Evolutionary conservation across 2,113 vertebrate genomes (phyloP), one percentile per base, ranked within the genome.

Genomic region (Salminus brasiliensis): DNA sequence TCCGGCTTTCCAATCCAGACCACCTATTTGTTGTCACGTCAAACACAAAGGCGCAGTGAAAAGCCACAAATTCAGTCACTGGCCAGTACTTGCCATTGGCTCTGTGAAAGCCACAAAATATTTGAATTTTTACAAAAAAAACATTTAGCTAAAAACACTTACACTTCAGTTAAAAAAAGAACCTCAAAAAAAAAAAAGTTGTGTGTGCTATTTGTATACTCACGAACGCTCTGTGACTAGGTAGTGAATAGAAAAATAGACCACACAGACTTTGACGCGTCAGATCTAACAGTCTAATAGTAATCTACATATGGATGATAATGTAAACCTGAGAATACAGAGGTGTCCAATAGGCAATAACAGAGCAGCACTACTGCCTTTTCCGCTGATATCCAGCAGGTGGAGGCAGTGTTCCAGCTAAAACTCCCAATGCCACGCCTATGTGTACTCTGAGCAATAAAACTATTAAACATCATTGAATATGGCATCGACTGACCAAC

Each of bases 1-100:
- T 93, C 94, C 88, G 93, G 91, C 92, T 87, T 95, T 93, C 91
- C 89, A 88, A 91, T 91, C 92, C 92, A 93, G 92, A 92, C 91
- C 92, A 93, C 94, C 95, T 94, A 92, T 95, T 95, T 97, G 95
- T 94, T 95, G 72, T 16, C 62, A 52, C 27, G 1, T 47, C 45
- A 65, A 63, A 68, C 77, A 72, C 49, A 62, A 63, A 72, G 68
- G 23, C 13, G 55, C 41, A 72, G 27, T 45, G 69, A 59, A 65
- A 66, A 65, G 39, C 18, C 62, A 65, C n/a, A 25, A 36, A 70
- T 62, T 60, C 36, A 69, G 27, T 13, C 66, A 71, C 23, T 72
- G 57, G 32, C 18, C 47, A 12, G 30, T 34, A 47, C 27, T 71
- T 39, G 41, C 55, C 32, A 4, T 67, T 41, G 18, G 32, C 34